These are phyloP conservation scores for Laothoe populi DNA, from an alignment of 2,888 invertebrate genomes.

Conservation along the genomic window DNA sequence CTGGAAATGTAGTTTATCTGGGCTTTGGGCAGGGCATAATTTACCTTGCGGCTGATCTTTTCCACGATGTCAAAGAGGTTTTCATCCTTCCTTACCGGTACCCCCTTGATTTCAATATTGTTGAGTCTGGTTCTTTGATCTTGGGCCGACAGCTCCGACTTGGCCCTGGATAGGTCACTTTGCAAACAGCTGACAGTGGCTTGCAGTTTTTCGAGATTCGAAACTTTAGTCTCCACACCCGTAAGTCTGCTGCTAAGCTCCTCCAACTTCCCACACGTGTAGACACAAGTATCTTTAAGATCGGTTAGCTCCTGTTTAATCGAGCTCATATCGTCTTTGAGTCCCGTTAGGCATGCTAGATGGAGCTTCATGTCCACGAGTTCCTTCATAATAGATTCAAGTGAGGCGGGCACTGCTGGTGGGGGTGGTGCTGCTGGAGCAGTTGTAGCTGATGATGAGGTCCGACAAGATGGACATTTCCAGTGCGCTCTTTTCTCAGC, in stretches of 20 bases:
- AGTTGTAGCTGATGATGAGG: neutral
- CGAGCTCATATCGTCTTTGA: neutral
- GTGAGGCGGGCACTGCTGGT: too few relatives aligned
- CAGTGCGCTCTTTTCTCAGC: neutral
- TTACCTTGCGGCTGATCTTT: neutral
- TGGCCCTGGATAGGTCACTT: neutral
- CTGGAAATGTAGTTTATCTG: neutral
- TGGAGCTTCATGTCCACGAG: neutral
- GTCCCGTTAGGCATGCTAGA: neutral
- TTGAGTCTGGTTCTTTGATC: neutral
- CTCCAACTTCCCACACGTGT: neutral
- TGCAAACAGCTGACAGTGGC: neutral
- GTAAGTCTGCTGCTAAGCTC: neutral
- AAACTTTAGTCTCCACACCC: neutral
- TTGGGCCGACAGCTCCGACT: neutral
- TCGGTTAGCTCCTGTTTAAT: neutral
- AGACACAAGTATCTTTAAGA: neutral
- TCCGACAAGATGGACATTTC: neutral
- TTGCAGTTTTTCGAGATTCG: neutral
- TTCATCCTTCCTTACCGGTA: neutral
- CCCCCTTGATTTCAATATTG: neutral
- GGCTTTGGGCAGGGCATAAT: neutral
- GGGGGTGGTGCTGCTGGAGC: too few relatives aligned
- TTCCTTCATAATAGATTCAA: neutral
- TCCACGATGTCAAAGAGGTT: neutral